Base-by-base conservation (phyloP, 2,888 invertebrate species). In the Linnaemya tessellans region DNA sequence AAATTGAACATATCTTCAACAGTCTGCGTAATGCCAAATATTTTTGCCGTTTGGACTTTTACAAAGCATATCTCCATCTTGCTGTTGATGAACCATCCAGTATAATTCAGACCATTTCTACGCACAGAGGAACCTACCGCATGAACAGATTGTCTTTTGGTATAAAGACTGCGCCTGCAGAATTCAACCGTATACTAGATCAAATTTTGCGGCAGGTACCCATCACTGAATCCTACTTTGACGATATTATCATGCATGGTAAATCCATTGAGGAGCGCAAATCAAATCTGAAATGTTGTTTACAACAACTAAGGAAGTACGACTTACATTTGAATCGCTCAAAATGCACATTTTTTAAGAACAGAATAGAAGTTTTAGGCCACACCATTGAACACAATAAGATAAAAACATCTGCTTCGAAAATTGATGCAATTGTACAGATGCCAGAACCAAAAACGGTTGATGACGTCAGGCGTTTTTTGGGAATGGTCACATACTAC, bases 401-500 rank as follows among this genome's bases (percentile, higher is more conserved):
- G 18, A 68, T 68, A 11, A 51, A 11, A n/a, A 56, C 56, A 70
- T 70, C 41, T 7, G 20, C 22, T 56, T 65, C 60, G 7, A 84
- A 84, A 67, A 54, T 86, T 15, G 41, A 35, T 18, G 81, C 79
- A 38, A 86, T 86, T 64, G 8, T 62, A 22, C 25, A 82, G 11
- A 78, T 83, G 74, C 54, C 74, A 49, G 58, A 49, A 56, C 84
- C 84, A 15, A 77, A 73, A 65, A 77, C 80, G 7, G 38, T 38
- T 70, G 78, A 81, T 18, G 80, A 77, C 10, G 81, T 86, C 1
- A 49, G 81, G 7, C 51, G 86, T 54, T 86, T 81, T 60, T 68
- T 87, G 25, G 84, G 80, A 3, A 83, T 85, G 80, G 80, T 79
- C 15, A 87, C 87, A n/a, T 85, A 85, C 11, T 85, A 87, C 22